A percentile compares a stretch with the other conserved stretches of the same genome.
Evolutionary conservation across 2,797 vertebrate genomes (phyloP).

Genomic region (Sebastolobus altivelis): DNA sequence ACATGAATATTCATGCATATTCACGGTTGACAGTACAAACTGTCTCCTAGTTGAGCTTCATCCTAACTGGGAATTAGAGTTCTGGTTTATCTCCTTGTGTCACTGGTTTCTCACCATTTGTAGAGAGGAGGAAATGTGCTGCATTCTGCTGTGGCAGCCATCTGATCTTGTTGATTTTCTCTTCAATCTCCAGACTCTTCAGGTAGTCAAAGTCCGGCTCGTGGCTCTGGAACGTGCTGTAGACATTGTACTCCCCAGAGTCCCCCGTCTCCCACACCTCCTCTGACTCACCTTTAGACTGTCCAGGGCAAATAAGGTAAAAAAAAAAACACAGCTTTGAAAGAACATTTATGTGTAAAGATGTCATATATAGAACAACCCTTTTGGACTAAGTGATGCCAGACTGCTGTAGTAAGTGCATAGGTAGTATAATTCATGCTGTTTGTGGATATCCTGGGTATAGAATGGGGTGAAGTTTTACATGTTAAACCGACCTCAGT

Average conservation of each 20-base stretch:
- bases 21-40: background rate
- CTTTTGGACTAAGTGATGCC: background rate
- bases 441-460: background rate
- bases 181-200: slow-evolving; percentile 99
- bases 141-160: slow-evolving; percentile 98
- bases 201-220: slow-evolving; percentile 99
- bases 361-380: background rate
- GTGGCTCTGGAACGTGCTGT: slow-evolving; percentile 99
- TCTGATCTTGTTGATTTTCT: slow-evolving; percentile 99
- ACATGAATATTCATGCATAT: background rate
- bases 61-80: background rate
- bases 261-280: slow-evolving; percentile 87
- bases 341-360: background rate
- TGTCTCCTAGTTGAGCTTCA: background rate
- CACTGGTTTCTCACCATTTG: slow-evolving; percentile 90
- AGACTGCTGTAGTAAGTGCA: background rate
- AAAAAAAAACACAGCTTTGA: slow-evolving; percentile 24
- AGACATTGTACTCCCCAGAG: slow-evolving; percentile 98
- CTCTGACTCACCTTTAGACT: slow-evolving; percentile 93
- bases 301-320: slow-evolving; percentile 7
- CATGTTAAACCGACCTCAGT: slow-evolving; percentile 87
- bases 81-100: background rate
- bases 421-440: background rate
- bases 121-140: slow-evolving; percentile 96
- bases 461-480: background rate